A percentile compares a stretch with the other conserved stretches of the same genome.
Evolutionary conservation across 2,888 invertebrate species (phyloP).

Genomic region (Drosophila formosana): DNA sequence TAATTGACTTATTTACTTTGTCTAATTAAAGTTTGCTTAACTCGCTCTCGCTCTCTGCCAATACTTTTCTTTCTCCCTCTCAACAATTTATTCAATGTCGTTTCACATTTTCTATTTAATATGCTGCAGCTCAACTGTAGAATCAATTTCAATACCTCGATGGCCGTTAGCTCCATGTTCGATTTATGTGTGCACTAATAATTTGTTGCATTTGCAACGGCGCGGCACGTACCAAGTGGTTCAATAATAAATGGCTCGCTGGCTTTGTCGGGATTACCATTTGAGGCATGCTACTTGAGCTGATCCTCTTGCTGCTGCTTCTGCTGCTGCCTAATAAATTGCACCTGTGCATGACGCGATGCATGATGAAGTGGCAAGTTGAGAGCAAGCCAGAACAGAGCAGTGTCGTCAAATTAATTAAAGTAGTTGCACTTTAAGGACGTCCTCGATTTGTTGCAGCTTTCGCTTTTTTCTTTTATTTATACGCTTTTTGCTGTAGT

Average conservation of each 20-base stretch:
- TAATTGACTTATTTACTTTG: constrained; percentile 66
- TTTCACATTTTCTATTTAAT: constrained; percentile 61
- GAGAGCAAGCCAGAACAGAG: constrained; percentile 1
- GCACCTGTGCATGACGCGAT: constrained; percentile 80
- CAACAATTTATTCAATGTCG: not conserved
- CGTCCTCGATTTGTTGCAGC: constrained; percentile 4
- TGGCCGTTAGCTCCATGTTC: constrained; percentile 11
- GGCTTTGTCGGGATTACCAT: constrained; percentile 83
- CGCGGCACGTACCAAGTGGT: constrained; percentile 62
- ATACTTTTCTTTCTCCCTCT: not conserved
- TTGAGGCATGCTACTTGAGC: constrained; percentile 58
- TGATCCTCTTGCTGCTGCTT: not conserved
- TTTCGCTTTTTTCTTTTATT: constrained; percentile 42
- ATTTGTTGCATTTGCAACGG: constrained; percentile 43
- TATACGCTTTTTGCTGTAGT: not conserved
- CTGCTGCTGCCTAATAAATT: constrained; percentile 64
- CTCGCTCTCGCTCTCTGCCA: not conserved
- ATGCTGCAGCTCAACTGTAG: constrained; percentile 65
- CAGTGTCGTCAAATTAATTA: constrained; percentile 67
- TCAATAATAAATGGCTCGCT: constrained; percentile 83
- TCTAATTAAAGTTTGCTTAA: constrained; percentile 54
- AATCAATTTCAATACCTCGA: constrained; percentile 75
- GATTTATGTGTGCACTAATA: constrained; percentile 22
- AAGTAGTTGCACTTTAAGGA: constrained; percentile 52
- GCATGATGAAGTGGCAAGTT: constrained; percentile 59